Percentiles rank a stretch among this genome's conserved stretches.
phyloP scores from a whole-genome alignment of 2,888 invertebrate species.

The Cyclophora punctaria region DNA sequence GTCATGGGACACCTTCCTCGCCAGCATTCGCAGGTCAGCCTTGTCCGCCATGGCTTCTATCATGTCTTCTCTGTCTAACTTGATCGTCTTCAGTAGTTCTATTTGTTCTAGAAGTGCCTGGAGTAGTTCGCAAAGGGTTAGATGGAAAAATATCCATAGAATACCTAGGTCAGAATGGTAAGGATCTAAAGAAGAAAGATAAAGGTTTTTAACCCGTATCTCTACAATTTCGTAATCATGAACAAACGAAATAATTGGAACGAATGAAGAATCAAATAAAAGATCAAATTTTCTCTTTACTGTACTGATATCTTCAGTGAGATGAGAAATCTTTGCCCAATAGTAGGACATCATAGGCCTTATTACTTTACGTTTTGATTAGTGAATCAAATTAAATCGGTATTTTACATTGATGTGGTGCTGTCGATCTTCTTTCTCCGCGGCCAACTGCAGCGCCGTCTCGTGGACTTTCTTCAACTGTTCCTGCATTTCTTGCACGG shows the following conservation, averaged over 20 bases:
- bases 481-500: conserved; percentile 57
- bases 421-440: conserved; percentile 73
- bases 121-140: background rate
- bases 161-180: too few species aligned
- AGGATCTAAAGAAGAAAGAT: too few species aligned
- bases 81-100: conserved; percentile 78
- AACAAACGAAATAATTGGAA: too few species aligned
- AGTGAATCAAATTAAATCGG: too few species aligned
- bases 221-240: too few species aligned
- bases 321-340: too few species aligned
- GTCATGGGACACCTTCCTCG: conserved; percentile 83
- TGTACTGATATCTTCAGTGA: too few species aligned
- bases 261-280: too few species aligned
- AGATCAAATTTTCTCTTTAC: background rate
- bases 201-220: too few species aligned
- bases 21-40: conserved; percentile 80
- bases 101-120: conserved; percentile 79
- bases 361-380: background rate
- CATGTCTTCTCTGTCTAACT: conserved; percentile 82
- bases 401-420: conserved; percentile 65
- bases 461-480: conserved; percentile 54
- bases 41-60: conserved; percentile 83
- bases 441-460: conserved; percentile 60
- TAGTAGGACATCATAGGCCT: background rate
- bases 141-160: too few species aligned